Conservation (phyloP, 2,113 vertebrate genomes). For the Phyllostomus discolor region DNA sequence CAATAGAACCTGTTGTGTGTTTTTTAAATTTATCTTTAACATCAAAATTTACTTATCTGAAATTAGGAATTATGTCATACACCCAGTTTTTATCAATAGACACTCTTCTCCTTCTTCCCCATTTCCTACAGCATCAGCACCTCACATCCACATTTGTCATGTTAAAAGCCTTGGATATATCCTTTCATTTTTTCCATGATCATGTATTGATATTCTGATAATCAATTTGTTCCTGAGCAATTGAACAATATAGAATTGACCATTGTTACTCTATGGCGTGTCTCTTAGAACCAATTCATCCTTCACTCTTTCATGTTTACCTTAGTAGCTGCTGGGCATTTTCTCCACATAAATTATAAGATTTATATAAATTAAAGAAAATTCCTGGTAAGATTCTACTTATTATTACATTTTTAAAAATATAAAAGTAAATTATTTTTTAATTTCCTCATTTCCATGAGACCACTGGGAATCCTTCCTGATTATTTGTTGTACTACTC, state of each 20-base stretch:
- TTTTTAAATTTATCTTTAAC: neutral
- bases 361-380: conserved; percentile 5
- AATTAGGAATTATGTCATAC: neutral
- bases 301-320: neutral
- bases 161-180: neutral
- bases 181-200: neutral
- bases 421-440: neutral
- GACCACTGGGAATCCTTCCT: neutral
- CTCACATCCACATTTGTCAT: neutral
- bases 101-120: neutral
- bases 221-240: neutral
- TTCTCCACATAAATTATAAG: neutral
- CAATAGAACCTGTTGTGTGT: neutral
- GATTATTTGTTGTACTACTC: neutral
- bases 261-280: neutral
- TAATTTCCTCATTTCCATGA: neutral
- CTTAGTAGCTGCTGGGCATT: neutral
- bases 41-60: neutral
- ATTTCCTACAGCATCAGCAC: neutral
- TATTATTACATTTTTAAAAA: neutral
- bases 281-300: neutral
- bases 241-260: neutral
- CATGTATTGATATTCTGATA: neutral
- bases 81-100: neutral
- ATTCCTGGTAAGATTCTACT: neutral